Conservation (phyloP, 2,888 invertebrate species). For the Polydrusus cervinus region DNA sequence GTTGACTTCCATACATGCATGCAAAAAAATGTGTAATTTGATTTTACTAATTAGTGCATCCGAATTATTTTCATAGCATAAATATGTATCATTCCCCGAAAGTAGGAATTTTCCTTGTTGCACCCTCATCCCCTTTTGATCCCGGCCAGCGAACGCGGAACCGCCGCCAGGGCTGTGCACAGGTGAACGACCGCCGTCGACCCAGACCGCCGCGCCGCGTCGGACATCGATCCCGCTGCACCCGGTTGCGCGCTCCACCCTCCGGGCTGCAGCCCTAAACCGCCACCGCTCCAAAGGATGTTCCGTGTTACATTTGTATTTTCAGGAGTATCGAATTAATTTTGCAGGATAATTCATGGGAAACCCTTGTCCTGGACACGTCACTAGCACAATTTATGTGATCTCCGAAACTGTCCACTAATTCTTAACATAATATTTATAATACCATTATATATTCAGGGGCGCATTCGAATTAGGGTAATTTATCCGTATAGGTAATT, state of each 20-base stretch:
- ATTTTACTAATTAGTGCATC: too few species aligned
- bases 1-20: too few species aligned
- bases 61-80: too few species aligned
- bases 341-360: not conserved
- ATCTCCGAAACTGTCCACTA: too few species aligned
- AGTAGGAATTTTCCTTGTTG: not conserved
- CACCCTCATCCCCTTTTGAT: slow-evolving; percentile 20
- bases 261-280: slow-evolving; percentile 44
- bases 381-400: not conserved
- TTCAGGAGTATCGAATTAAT: slow-evolving; percentile 4
- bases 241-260: slow-evolving; percentile 60
- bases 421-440: too few species aligned
- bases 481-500: too few species aligned
- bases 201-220: slow-evolving; percentile 70
- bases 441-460: too few species aligned
- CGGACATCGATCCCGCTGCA: slow-evolving; percentile 68
- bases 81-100: not conserved
- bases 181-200: slow-evolving; percentile 70
- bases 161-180: slow-evolving; percentile 54
- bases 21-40: too few species aligned
- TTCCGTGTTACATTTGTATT: slow-evolving; percentile 9
- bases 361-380: not conserved
- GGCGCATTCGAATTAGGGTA: too few species aligned
- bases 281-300: slow-evolving; percentile 10
- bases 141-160: slow-evolving; percentile 51